Percentiles rank a stretch among this genome's conserved stretches.
phyloP scores from a whole-genome alignment of 2,113 vertebrate species.

The Monarcha castaneiventris region DNA sequence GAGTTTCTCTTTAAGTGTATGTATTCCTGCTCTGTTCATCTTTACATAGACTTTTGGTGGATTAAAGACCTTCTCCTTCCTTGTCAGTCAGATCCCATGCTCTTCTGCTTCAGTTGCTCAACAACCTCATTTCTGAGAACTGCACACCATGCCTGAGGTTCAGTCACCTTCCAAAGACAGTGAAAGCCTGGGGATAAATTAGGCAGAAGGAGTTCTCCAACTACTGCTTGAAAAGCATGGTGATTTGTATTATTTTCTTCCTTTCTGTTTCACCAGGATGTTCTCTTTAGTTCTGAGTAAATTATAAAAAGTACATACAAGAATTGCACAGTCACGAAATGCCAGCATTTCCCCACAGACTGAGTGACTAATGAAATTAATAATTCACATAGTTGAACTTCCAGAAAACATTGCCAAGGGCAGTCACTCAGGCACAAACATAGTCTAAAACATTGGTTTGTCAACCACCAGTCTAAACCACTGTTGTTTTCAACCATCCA shows the following conservation, averaged over 20 bases:
- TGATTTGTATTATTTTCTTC: neutral
- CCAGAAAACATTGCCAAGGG: fast-evolving
- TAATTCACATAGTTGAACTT: neutral
- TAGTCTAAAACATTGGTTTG: neutral
- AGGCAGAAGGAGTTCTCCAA: neutral
- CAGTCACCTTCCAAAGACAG: neutral
- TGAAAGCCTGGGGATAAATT: neutral
- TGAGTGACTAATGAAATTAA: neutral
- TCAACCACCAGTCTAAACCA: neutral
- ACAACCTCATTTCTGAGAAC: neutral
- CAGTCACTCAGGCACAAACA: neutral
- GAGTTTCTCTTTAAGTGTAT: neutral
- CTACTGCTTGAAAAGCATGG: neutral
- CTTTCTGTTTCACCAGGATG: neutral
- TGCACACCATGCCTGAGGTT: neutral
- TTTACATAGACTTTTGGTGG: neutral
- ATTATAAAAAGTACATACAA: neutral
- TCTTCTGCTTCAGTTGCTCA: neutral
- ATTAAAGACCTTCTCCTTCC: neutral
- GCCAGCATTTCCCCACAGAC: neutral
- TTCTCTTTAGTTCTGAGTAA: neutral
- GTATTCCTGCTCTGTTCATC: neutral
- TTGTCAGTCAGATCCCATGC: neutral
- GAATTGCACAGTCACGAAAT: neutral
- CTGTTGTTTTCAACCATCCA: neutral